Evolutionary conservation across 1,140 invertebrate genomes (phyloP), one percentile per base, ranked within the genome.

Genomic region (Planococcus citri): DNA sequence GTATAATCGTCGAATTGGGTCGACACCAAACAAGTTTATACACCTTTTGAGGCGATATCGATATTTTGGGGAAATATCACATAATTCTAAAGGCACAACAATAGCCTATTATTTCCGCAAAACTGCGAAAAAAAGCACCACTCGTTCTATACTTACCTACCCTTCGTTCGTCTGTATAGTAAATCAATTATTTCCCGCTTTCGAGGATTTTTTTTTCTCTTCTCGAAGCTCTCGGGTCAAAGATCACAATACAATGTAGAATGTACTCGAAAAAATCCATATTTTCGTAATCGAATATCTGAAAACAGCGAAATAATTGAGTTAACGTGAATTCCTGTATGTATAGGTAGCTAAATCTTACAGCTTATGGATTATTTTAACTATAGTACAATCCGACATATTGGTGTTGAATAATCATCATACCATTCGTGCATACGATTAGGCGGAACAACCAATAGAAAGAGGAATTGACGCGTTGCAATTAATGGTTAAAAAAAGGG

Each of bases 341-440:
- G n/a, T n/a, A n/a, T n/a, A n/a, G n/a, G n/a, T n/a, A n/a, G n/a
- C n/a, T n/a, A n/a, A n/a, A n/a, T n/a, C n/a, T n/a, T n/a, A n/a
- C n/a, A n/a, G n/a, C n/a, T n/a, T n/a, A n/a, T n/a, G n/a, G n/a
- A n/a, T n/a, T n/a, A n/a, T n/a, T 33, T 33, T 6, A 33, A 33
- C 29, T 33, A 6, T 9, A 9, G 17, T 3, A 51, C 41, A 51
- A 9, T 51, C 41, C 41, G 41, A 51, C 41, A 51, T 51, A 20
- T 51, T 51, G 41, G n/a, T 51, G 2, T 17, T 9, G 41, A 51
- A 51, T 17, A 51, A 51, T 51, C 41, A 51, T 4, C 41, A 51
- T 51, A 51, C 41, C 41, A 51, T 51, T 51, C 41, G 41, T 20
- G 41, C 41, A 51, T 51, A 51, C 41, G 41, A 51, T 51, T 51